Percentiles rank a stretch among this genome's conserved stretches.
Conservation (phyloP, 2,888 invertebrate genomes). For the Adelognathus sp. region DNA sequence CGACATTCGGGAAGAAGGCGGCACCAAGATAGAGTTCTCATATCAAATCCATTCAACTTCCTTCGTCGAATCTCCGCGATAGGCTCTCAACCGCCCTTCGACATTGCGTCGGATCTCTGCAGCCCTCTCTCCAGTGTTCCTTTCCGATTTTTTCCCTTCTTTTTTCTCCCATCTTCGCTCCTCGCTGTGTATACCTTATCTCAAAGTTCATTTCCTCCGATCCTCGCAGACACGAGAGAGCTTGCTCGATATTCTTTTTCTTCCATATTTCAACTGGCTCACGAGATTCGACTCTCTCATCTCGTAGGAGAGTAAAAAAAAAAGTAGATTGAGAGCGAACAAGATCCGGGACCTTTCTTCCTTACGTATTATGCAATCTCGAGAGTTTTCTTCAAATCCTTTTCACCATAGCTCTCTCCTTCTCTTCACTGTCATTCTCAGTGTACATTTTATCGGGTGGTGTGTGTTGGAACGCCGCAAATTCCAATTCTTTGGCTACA, state of each 20-base stretch:
- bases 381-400: not conserved
- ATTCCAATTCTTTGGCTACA: too few relatives aligned
- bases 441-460: not conserved
- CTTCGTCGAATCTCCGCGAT: constrained; percentile 37
- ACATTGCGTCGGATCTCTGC: constrained; percentile 52
- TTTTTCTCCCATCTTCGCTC: constrained; percentile 23
- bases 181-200: constrained; percentile 19
- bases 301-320: not conserved
- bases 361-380: constrained; percentile 19
- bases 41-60: constrained; percentile 58
- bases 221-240: constrained; percentile 35
- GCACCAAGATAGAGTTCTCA: constrained; percentile 47
- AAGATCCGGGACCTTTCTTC: not conserved
- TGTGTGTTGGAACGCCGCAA: not conserved
- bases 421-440: not conserved
- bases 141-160: constrained; percentile 18
- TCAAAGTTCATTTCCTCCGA: constrained; percentile 56
- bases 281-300: constrained; percentile 9
- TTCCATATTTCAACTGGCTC: not conserved
- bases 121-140: constrained; percentile 14
- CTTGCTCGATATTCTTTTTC: not conserved
- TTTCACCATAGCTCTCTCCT: too few relatives aligned
- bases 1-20: constrained; percentile 24
- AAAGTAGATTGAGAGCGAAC: not conserved
- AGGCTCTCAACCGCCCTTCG: constrained; percentile 34